Conservation (phyloP, 1,140 invertebrate species). For the Leptinotarsa texana region DNA sequence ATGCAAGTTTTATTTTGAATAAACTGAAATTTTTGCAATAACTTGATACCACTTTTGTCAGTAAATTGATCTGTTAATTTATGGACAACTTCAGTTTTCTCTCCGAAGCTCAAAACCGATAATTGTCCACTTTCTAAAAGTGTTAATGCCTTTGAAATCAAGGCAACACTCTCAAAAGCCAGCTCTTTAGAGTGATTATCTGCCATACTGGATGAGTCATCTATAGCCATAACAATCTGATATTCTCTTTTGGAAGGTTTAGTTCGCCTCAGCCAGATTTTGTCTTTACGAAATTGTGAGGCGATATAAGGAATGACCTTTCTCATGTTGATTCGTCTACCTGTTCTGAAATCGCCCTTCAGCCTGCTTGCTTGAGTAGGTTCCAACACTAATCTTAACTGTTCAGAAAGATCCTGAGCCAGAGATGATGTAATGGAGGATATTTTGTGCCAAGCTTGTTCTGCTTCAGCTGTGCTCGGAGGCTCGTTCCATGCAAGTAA, state of each 20-base stretch:
- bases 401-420: slow-evolving; percentile 90
- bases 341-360: slow-evolving; percentile 92
- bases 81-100: slow-evolving; percentile 80
- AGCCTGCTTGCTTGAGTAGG: slow-evolving; percentile 90
- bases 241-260: slow-evolving; percentile 96
- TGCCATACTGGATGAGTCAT: slow-evolving; percentile 94
- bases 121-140: slow-evolving; percentile 93
- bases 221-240: slow-evolving; percentile 94
- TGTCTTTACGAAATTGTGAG: slow-evolving; percentile 97
- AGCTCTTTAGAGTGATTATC: slow-evolving; percentile 89
- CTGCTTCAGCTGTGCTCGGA: slow-evolving; percentile 59
- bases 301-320: slow-evolving; percentile 98
- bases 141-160: slow-evolving; percentile 88
- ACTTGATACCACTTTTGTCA: slow-evolving; percentile 76
- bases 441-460: slow-evolving; percentile 62
- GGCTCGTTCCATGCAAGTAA: slow-evolving; percentile 59
- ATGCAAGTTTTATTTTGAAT: slow-evolving; percentile 81
- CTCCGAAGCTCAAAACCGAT: slow-evolving; percentile 90
- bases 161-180: slow-evolving; percentile 91
- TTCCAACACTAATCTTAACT: slow-evolving; percentile 90
- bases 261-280: slow-evolving; percentile 96
- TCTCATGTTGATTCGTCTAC: slow-evolving; percentile 97
- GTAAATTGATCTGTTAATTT: slow-evolving; percentile 84
- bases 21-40: slow-evolving; percentile 79
- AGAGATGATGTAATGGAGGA: slow-evolving; percentile 66